These are phyloP conservation scores for Muricea muricata DNA, from an alignment of 92 coral and sea anemone species.

Conservation along the genomic window DNA sequence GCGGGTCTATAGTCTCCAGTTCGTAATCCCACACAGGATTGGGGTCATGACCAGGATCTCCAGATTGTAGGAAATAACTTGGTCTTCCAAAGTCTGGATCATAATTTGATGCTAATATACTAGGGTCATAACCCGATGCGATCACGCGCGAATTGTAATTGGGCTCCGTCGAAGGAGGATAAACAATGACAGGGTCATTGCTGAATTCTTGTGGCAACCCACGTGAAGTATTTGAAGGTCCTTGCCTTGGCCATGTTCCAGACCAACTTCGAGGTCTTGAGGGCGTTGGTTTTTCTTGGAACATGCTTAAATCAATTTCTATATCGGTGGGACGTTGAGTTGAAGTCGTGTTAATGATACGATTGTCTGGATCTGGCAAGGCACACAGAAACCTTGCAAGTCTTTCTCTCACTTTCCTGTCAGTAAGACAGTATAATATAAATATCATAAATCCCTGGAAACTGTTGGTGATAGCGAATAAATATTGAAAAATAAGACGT, in stretches of 20 bases:
- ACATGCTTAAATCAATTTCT: background rate
- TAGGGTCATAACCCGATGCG: background rate
- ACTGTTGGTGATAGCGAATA: slow-evolving; percentile 83
- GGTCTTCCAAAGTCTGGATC: background rate
- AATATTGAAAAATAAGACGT: slow-evolving; percentile 85
- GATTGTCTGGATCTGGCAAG: slow-evolving; percentile 24
- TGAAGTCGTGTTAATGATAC: slow-evolving; percentile 24
- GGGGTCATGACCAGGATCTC: background rate
- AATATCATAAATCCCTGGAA: slow-evolving; percentile 97
- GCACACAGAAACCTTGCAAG: slow-evolving; percentile 23
- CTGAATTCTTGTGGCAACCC: background rate
- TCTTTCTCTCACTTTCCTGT: slow-evolving; percentile 92
- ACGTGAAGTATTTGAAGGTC: background rate
- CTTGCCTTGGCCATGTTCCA: background rate
- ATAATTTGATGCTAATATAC: background rate
- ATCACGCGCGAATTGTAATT: background rate
- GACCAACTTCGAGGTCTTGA: background rate
- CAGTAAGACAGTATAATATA: slow-evolving; percentile 93
- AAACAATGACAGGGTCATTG: background rate
- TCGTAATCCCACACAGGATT: background rate
- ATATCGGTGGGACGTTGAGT: slow-evolving; percentile 34
- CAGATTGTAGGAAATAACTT: background rate
- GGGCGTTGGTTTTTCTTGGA: background rate
- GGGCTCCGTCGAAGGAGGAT: background rate
- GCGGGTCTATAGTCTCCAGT: background rate